phyloP scores from a whole-genome alignment of 2,797 vertebrate species.

The Perodicticus potto region DNA sequence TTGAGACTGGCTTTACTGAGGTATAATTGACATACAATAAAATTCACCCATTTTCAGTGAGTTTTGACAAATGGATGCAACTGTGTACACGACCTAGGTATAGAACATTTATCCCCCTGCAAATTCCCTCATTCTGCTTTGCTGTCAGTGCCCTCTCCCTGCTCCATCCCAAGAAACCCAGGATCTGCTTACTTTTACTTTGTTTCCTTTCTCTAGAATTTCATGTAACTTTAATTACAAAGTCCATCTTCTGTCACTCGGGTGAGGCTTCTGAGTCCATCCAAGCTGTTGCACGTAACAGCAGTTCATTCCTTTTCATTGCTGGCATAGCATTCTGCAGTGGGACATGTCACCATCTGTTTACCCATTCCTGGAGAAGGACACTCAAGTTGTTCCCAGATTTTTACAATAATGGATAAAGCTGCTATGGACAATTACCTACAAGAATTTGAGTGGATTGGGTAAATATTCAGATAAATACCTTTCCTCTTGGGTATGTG shows the following conservation, averaged over 20 bases:
- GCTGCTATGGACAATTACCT: fast-evolving
- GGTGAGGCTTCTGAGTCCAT: fast-evolving
- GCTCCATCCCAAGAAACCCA: background rate
- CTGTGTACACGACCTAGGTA: fast-evolving
- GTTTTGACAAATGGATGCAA: background rate
- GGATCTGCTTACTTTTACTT: fast-evolving
- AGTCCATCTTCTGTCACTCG: background rate
- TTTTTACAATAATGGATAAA: background rate
- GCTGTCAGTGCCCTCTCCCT: fast-evolving
- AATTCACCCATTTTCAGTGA: background rate
- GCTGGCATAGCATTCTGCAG: fast-evolving
- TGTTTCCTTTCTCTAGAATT: background rate
- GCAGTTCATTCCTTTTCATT: fast-evolving
- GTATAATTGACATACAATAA: background rate
- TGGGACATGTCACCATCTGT: fast-evolving
- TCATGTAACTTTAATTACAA: fast-evolving
- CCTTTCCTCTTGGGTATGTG: background rate
- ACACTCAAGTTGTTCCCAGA: fast-evolving
- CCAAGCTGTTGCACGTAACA: fast-evolving
- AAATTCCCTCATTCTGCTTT: fast-evolving
- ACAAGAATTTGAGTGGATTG: background rate
- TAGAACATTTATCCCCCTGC: fast-evolving
- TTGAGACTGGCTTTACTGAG: background rate
- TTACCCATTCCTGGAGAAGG: fast-evolving
- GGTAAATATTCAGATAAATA: background rate